Evolutionary conservation across 2,797 vertebrate species (phyloP).

Genomic region (Acanthis flammea): DNA sequence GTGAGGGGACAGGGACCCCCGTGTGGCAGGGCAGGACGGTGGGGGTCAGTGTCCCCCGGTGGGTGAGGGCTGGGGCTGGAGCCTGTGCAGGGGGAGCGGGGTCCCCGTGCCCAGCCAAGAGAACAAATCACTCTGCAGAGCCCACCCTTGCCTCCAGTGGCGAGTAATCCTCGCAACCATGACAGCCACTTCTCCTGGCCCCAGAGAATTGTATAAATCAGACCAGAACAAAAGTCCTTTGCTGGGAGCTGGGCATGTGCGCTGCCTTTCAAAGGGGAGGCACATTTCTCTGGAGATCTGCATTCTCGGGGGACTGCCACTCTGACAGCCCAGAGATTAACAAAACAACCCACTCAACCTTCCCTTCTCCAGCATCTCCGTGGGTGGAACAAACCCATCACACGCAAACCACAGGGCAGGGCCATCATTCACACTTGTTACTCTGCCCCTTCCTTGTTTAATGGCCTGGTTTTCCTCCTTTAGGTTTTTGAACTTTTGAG

Average conservation of each 20-base stretch:
- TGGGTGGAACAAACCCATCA: constrained; percentile 44
- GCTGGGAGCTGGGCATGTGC: constrained; percentile 52
- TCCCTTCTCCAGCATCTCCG: background rate
- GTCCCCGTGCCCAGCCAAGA: background rate
- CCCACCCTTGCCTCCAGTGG: constrained; percentile 40
- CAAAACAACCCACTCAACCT: constrained; percentile 57
- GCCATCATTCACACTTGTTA: constrained; percentile 45
- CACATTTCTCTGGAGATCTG: constrained; percentile 47
- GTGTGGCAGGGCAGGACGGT: no score
- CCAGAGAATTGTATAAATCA: constrained; percentile 37
- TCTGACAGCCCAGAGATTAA: constrained; percentile 57
- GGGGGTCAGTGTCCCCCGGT: background rate
- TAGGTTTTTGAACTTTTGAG: constrained; percentile 43
- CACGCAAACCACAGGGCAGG: constrained; percentile 36
- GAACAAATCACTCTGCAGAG: constrained; percentile 2
- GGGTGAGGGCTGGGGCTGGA: background rate
- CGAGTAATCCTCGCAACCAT: constrained; percentile 36
- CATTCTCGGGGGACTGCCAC: background rate
- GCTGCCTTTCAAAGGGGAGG: constrained; percentile 44
- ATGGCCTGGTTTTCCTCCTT: constrained; percentile 27
- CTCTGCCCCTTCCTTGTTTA: constrained; percentile 3
- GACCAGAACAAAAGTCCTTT: constrained; percentile 59
- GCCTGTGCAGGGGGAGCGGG: rapidly evolving
- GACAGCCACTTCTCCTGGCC: constrained; percentile 55
- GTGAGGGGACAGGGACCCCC: background rate